Base-by-base conservation (phyloP, 2,797 vertebrate species). In the Gymnoscopelus braueri region DNA sequence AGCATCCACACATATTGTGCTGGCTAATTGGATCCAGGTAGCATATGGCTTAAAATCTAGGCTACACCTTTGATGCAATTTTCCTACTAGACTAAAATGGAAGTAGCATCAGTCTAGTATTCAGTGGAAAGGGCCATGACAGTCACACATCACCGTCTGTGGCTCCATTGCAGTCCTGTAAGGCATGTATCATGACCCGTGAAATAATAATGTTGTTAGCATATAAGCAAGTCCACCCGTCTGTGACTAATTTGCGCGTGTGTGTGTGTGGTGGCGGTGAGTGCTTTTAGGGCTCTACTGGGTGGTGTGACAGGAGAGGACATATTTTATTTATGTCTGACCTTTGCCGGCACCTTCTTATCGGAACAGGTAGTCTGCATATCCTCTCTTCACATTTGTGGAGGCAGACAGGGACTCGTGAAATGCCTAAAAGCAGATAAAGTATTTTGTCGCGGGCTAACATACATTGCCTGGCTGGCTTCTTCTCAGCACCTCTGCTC, bases 281-380 rank as follows among this genome's bases (percentile, higher is more conserved):
- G 48, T 69, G 14, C 75, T 81, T 72, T 71, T 32, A 49, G 55
- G 78, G 64, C 67, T 58, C 2, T 69, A 32, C 72, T 71, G 69
- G 64, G 69, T 51, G 63, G 54, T 63, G 67, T 52, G 58, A 78
- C 59, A 55, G 73, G 57, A 81, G 58, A 74, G 68, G 58, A 15
- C 60, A 79, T 88, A 76, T 87, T 91, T 89, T 89, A 91, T 90
- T 87, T 77, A 86, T 79, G 81, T 80, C 68, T 87, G 84, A 91
- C 89, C 87, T 90, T 91, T 88, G 65, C 70, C 66, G 64, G 68
- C 65, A 47, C 52, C 65, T 74, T 75, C 72, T 79, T 80, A 86
- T 87, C 74, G 52, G 39, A 65, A 70, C 78, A 47, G 79, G 61
- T 71, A 54, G 84, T 74, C 75, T 79, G 83, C 77, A 85, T 80